A percentile compares a stretch with the other conserved stretches of the same genome.
phyloP scores from a whole-genome alignment of 2,888 invertebrate genomes.

The Caenorhabditis drosophilae region DNA sequence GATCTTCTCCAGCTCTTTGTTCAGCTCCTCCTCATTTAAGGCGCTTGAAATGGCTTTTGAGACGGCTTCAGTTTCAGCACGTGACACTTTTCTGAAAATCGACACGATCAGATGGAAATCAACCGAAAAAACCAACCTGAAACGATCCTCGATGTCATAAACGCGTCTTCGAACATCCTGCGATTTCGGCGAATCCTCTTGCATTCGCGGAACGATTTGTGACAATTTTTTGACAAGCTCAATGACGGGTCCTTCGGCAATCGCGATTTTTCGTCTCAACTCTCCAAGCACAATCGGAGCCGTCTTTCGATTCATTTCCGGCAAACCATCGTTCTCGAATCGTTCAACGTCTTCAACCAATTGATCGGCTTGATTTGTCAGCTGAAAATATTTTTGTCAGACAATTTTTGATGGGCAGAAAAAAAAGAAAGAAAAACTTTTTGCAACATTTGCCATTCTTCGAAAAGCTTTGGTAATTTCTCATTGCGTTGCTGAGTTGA shows the following conservation, averaged over 20 bases:
- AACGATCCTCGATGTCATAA: slow-evolving; percentile 36
- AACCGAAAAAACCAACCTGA: slow-evolving; percentile 1
- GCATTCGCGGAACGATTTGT: slow-evolving; percentile 41
- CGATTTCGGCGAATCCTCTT: slow-evolving; percentile 36
- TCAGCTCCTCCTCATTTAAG: slow-evolving; percentile 28
- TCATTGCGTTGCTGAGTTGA: slow-evolving; percentile 25
- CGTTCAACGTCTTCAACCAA: slow-evolving; percentile 29
- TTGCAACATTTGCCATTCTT: slow-evolving; percentile 31
- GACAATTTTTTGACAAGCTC: slow-evolving; percentile 46
- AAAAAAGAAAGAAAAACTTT: slow-evolving; percentile 15
- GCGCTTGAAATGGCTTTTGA: slow-evolving; percentile 23
- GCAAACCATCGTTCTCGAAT: slow-evolving; percentile 25
- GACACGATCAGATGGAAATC: background rate
- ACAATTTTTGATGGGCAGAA: no score
- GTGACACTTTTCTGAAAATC: slow-evolving; percentile 12
- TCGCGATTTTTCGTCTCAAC: slow-evolving; percentile 18
- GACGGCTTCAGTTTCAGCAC: slow-evolving; percentile 15
- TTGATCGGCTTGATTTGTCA: slow-evolving; percentile 13
- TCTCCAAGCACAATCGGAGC: slow-evolving; percentile 27
- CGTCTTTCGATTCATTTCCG: slow-evolving; percentile 23
- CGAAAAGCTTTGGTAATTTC: slow-evolving; percentile 32
- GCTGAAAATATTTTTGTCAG: slow-evolving; percentile 18
- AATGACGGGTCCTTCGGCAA: slow-evolving; percentile 40
- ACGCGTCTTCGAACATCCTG: slow-evolving; percentile 28
- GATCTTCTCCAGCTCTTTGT: slow-evolving; percentile 24